These are phyloP conservation scores for Clunio marinus DNA, from an alignment of 2,888 invertebrate genomes.

Conservation along the genomic window DNA sequence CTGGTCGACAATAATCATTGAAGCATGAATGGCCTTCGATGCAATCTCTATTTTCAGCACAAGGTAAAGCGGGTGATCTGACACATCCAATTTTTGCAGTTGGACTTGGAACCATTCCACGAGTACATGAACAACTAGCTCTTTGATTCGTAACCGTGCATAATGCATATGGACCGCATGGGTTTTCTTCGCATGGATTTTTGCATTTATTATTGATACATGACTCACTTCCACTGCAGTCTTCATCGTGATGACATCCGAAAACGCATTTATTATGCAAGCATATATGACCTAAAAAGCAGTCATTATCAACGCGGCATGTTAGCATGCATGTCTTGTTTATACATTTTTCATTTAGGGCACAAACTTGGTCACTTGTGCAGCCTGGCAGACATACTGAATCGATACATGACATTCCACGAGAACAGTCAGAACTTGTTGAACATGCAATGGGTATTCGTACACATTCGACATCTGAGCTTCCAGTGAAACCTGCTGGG, in stretches of 20 bases:
- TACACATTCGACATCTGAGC: constrained; percentile 77
- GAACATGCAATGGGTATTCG: constrained; percentile 76
- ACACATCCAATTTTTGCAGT: constrained; percentile 85
- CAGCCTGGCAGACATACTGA: constrained; percentile 79
- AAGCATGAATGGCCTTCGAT: constrained; percentile 66
- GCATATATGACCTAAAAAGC: constrained; percentile 87
- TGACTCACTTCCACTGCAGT: constrained; percentile 79
- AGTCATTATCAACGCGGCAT: constrained; percentile 86
- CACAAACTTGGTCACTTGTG: constrained; percentile 72
- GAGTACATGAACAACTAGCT: constrained; percentile 73
- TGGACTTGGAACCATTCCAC: constrained; percentile 79
- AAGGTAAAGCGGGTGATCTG: constrained; percentile 70
- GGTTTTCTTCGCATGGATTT: constrained; percentile 70
- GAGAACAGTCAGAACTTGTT: constrained; percentile 63
- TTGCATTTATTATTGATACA: constrained; percentile 75
- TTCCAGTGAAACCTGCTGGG: constrained; percentile 80
- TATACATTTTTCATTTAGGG: constrained; percentile 83
- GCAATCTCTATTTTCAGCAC: constrained; percentile 74
- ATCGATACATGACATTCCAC: constrained; percentile 71
- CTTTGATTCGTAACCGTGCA: constrained; percentile 77
- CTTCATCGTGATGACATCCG: constrained; percentile 81
- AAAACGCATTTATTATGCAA: constrained; percentile 78
- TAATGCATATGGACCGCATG: constrained; percentile 80
- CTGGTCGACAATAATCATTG: constrained; percentile 67
- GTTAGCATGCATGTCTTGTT: constrained; percentile 77